Evolutionary conservation across 2,113 vertebrate species (phyloP).

Genomic region (Corydoras sp.): DNA sequence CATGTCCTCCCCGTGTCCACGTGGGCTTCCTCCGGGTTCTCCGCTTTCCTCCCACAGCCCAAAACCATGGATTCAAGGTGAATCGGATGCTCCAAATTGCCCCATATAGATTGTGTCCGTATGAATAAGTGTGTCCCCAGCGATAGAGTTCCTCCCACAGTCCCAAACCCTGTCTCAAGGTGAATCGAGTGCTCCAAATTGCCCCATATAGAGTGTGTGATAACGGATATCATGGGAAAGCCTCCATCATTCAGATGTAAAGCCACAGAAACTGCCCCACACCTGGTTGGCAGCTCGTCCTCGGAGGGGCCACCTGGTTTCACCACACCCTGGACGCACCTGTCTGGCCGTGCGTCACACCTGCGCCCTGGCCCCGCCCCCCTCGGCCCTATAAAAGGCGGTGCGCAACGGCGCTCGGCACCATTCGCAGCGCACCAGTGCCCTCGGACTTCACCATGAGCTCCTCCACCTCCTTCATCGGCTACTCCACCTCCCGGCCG

Average conservation of each 20-base stretch:
- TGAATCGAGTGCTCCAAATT: too few species aligned
- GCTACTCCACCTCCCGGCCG: background rate
- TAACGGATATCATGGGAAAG: too few species aligned
- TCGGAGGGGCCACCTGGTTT: background rate
- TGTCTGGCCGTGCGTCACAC: background rate
- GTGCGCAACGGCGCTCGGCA: background rate
- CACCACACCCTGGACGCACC: background rate
- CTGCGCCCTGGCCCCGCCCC: slow-evolving; percentile 20
- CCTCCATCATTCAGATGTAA: background rate
- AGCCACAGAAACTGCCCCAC: background rate
- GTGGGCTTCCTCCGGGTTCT: too few species aligned
- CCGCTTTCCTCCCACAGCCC: too few species aligned
- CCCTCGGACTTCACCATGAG: slow-evolving; percentile 32
- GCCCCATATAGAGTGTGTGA: too few species aligned
- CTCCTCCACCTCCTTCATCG: rapidly evolving
- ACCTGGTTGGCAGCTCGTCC: background rate
- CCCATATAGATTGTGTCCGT: too few species aligned
- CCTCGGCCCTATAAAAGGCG: slow-evolving; percentile 3
- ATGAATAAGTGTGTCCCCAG: too few species aligned
- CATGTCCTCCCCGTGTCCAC: too few species aligned
- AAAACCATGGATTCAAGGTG: too few species aligned
- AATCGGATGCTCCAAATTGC: too few species aligned
- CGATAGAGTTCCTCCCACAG: too few species aligned
- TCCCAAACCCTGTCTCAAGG: too few species aligned
- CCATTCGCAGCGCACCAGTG: background rate